Conservation (phyloP, 1,140 invertebrate genomes). For the Hylaeus volcanicus region DNA sequence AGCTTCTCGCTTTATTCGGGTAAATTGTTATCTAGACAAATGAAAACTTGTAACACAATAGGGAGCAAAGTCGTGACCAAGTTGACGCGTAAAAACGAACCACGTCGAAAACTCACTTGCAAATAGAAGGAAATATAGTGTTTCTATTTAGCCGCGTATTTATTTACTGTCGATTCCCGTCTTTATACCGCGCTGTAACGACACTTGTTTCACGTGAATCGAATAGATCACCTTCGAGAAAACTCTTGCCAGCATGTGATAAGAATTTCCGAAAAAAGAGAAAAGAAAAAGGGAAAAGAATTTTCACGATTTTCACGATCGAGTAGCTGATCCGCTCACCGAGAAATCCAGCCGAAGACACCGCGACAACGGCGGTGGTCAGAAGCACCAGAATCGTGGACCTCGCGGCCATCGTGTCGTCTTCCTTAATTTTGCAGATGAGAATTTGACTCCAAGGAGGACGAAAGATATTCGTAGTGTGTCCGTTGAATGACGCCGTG, state of each 20-base stretch:
- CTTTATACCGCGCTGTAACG: no score
- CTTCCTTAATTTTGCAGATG: background rate
- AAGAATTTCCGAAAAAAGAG: no score
- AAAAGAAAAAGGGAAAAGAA: background rate
- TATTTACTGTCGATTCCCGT: background rate
- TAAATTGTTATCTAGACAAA: background rate
- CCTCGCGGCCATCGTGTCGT: constrained; percentile 60
- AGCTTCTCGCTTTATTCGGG: constrained; percentile 48
- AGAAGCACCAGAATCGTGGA: constrained; percentile 66
- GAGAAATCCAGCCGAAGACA: constrained; percentile 75
- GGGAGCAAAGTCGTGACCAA: no score
- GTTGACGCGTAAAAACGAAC: no score
- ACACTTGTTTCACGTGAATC: background rate
- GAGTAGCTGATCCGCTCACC: constrained; percentile 68
- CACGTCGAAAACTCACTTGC: no score
- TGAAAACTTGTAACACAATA: no score
- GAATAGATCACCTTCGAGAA: no score
- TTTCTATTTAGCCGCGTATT: no score
- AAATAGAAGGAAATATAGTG: no score
- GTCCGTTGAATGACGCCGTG: constrained; percentile 11
- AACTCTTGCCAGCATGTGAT: no score
- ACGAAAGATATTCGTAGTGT: constrained; percentile 33
- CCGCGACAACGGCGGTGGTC: constrained; percentile 63
- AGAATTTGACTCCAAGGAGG: background rate
- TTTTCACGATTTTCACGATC: background rate